These are phyloP conservation scores for Falco rusticolus DNA, from an alignment of 2,797 vertebrate genomes.

Conservation along the genomic window DNA sequence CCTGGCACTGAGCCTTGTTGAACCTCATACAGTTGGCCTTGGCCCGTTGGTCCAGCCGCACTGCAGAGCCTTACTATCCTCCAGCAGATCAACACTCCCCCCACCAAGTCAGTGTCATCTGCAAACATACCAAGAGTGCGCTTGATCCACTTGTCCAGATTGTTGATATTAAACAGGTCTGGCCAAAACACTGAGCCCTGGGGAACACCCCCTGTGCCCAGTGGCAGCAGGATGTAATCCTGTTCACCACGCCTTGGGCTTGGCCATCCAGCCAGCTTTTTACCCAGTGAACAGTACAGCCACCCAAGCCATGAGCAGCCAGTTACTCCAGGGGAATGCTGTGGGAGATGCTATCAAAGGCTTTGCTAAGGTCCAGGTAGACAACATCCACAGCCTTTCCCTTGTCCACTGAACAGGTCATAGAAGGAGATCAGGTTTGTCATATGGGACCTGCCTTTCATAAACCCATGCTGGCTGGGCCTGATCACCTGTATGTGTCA, in stretches of 20 bases:
- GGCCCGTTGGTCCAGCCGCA: background rate
- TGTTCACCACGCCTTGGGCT: background rate
- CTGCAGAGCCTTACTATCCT: background rate
- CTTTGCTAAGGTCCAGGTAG: background rate
- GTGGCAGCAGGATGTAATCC: background rate
- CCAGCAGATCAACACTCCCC: background rate
- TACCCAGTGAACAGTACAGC: background rate
- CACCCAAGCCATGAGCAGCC: too few species aligned
- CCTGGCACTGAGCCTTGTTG: too few species aligned
- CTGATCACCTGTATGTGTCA: fast-evolving
- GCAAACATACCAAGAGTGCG: background rate
- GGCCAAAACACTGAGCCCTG: background rate
- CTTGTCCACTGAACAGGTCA: background rate
- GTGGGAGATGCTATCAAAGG: background rate
- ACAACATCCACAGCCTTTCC: background rate
- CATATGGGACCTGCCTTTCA: background rate
- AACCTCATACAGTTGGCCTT: too few species aligned
- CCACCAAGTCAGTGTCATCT: background rate
- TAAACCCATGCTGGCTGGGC: background rate
- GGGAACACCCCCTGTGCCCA: background rate
- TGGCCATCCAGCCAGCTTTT: background rate
- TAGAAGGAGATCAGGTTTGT: background rate
- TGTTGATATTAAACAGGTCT: background rate
- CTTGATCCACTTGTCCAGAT: too few species aligned
- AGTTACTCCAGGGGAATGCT: too few species aligned